Percentiles rank a stretch among this genome's conserved stretches.
Evolutionary conservation across 2,797 vertebrate genomes (phyloP).

Genomic region (Lacerta bilineata): DNA sequence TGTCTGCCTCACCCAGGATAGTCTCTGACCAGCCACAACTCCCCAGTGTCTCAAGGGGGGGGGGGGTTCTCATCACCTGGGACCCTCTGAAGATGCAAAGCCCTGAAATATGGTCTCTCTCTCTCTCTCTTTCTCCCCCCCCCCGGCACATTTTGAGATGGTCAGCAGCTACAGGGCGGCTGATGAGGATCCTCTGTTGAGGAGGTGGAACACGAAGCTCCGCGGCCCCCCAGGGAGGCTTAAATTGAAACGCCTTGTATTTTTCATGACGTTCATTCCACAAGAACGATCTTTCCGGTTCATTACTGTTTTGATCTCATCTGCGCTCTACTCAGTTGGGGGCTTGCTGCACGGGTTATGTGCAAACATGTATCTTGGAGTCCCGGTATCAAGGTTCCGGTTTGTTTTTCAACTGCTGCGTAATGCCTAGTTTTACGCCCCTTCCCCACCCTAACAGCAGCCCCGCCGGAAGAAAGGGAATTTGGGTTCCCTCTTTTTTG

Average conservation of each 20-base stretch:
- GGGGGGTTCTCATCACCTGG: too few species aligned
- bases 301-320: not conserved
- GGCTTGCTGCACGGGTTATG: too few species aligned
- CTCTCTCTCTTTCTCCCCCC: too few species aligned
- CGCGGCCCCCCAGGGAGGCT: not conserved
- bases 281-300: not conserved
- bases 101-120: too few species aligned
- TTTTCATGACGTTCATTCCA: slow-evolving; percentile 11
- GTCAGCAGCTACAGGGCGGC: not conserved
- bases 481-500: not conserved
- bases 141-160: too few species aligned
- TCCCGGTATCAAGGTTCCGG: not conserved
- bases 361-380: not conserved
- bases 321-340: not conserved
- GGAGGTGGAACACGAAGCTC: not conserved
- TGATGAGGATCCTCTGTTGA: not conserved
- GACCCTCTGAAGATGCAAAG: not conserved
- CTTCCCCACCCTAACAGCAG: not conserved
- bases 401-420: not conserved
- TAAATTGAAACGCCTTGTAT: not conserved
- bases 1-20: too few species aligned
- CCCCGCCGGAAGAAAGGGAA: not conserved
- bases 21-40: not conserved
- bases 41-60: not conserved
- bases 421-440: not conserved